Conservation (phyloP, 2,797 vertebrate genomes). For the Novumbra hubbsi region DNA sequence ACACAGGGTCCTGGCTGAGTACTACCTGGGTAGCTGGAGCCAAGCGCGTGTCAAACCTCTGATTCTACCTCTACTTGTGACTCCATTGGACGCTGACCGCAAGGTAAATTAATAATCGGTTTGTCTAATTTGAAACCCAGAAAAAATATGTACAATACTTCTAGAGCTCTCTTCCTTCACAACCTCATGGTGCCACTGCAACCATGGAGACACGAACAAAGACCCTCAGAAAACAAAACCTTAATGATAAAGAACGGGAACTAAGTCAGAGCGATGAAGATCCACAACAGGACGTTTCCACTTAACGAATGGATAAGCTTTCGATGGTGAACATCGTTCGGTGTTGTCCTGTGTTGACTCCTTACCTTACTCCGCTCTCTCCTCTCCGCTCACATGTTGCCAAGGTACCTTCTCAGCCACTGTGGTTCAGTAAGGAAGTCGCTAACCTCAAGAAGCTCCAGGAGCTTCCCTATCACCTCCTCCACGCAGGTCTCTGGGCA, state of each 20-base stretch:
- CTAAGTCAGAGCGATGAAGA: not conserved
- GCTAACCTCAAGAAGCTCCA: conserved; percentile 79
- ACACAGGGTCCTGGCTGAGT: conserved; percentile 73
- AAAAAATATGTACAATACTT: too few relatives aligned
- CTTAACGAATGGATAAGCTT: not conserved
- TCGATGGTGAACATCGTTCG: not conserved
- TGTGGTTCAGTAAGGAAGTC: conserved; percentile 75
- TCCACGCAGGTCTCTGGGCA: conserved; percentile 65
- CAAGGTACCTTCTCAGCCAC: conserved; percentile 78
- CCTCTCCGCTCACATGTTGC: not conserved
- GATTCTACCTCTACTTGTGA: conserved; percentile 62
- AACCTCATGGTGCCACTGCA: too few relatives aligned
- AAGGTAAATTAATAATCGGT: conserved; percentile 67
- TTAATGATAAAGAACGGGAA: not conserved
- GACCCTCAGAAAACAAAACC: too few relatives aligned
- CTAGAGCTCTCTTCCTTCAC: too few relatives aligned
- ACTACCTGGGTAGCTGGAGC: conserved; percentile 80
- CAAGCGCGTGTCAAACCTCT: conserved; percentile 74
- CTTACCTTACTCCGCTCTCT: not conserved
- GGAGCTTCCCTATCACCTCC: conserved; percentile 79
- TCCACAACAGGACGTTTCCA: not conserved
- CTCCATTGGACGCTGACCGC: conserved; percentile 74
- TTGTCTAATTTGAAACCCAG: not conserved
- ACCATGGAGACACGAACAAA: too few relatives aligned
- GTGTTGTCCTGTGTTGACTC: not conserved